These are phyloP conservation scores for Poeciliopsis presidionis DNA, from an alignment of 2,797 vertebrate species.

Conservation along the genomic window DNA sequence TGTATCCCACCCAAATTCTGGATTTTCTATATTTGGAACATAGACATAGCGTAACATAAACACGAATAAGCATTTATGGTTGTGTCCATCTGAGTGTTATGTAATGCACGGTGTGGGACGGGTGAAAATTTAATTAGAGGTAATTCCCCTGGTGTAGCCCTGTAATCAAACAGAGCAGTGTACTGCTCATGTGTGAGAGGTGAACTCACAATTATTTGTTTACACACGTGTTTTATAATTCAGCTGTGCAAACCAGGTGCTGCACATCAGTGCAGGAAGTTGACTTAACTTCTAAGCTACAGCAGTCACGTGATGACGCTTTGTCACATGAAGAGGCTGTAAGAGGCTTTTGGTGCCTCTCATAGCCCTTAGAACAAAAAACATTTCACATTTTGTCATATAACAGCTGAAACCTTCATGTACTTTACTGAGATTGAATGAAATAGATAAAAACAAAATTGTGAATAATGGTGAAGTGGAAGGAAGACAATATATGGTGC, in stretches of 20 bases:
- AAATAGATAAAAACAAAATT: background rate
- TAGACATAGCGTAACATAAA: background rate
- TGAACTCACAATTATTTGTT: slow-evolving; percentile 17
- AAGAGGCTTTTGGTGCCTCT: background rate
- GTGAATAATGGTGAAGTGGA: background rate
- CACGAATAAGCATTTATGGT: background rate
- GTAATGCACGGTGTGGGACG: slow-evolving; percentile 9
- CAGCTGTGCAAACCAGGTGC: slow-evolving; percentile 21
- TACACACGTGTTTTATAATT: slow-evolving; percentile 17
- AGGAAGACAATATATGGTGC: background rate
- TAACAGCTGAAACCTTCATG: background rate
- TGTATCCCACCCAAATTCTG: background rate
- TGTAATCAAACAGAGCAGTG: slow-evolving; percentile 40
- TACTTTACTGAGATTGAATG: background rate
- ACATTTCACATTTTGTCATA: background rate
- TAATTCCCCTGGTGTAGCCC: slow-evolving; percentile 18
- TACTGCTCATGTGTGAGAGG: slow-evolving; percentile 23
- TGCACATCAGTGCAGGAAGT: background rate
- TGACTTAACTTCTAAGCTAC: background rate
- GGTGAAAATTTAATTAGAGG: slow-evolving; percentile 10
- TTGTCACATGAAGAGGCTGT: background rate
- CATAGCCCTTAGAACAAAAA: background rate
- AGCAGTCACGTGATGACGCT: background rate
- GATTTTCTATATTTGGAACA: slow-evolving; percentile 6
- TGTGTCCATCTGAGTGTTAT: background rate